phyloP scores from a whole-genome alignment of 2,888 invertebrate species.

The Panopea generosa region DNA sequence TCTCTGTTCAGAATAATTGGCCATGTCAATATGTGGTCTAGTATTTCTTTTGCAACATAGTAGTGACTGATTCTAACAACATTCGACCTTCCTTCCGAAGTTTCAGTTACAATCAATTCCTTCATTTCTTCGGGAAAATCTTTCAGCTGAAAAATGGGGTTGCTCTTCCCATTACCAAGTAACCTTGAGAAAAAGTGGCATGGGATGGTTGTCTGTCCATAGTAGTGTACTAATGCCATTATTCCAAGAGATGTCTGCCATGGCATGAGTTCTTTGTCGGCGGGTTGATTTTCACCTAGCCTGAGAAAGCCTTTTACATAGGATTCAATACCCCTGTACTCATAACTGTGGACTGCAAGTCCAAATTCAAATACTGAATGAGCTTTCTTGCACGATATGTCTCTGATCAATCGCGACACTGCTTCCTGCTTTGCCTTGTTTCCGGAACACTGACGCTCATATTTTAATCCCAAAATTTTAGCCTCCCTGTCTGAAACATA shows the following conservation, averaged over 20 bases:
- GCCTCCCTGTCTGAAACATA: slow-evolving; percentile 41
- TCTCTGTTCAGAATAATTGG: neutral
- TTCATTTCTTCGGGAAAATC: slow-evolving; percentile 56
- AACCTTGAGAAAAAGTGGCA: slow-evolving; percentile 52
- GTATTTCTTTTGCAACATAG: slow-evolving; percentile 61
- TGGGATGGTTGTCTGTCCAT: slow-evolving; percentile 56
- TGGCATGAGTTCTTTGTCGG: slow-evolving; percentile 3
- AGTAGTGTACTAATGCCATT: slow-evolving; percentile 53
- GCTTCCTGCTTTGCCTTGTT: slow-evolving; percentile 1
- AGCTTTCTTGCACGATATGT: slow-evolving; percentile 20
- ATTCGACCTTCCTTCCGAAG: slow-evolving; percentile 33
- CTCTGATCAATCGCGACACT: slow-evolving; percentile 10
- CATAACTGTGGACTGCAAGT: slow-evolving; percentile 53
- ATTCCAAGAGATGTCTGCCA: slow-evolving; percentile 43
- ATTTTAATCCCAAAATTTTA: slow-evolving; percentile 12
- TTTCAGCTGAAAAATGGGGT: slow-evolving; percentile 20
- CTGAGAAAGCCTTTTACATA: slow-evolving; percentile 57
- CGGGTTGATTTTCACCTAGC: neutral
- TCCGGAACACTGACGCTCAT: slow-evolving; percentile 1
- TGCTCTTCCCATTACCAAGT: neutral
- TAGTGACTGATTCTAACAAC: slow-evolving; percentile 60
- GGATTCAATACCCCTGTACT: slow-evolving; percentile 50
- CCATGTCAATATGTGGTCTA: slow-evolving; percentile 56
- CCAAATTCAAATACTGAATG: slow-evolving; percentile 62
- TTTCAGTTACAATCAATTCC: slow-evolving; percentile 49